Evolutionary conservation across 2,113 vertebrate species (phyloP), one percentile per base, ranked within the genome.

Genomic region (Zapus hudsonius): DNA sequence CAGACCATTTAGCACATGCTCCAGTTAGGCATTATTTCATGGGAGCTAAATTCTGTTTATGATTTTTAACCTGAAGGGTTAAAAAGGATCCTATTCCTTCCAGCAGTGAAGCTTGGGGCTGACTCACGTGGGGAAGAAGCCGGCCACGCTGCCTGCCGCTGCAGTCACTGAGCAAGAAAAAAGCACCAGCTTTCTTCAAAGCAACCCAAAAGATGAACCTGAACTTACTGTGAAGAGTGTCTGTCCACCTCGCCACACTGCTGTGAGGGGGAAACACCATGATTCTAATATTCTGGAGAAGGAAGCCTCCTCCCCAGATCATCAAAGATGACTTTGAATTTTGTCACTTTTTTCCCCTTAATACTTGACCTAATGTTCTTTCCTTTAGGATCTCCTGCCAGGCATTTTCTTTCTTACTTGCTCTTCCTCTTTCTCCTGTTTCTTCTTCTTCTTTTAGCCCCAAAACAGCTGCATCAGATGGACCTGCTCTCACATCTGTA

Each of bases 11-110:
- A 89, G 38, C 57, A 72, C 75, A 64, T 64, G 17, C 42, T 87
- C 42, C 13, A 36, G 38, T 81, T 82, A 81, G 15, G 5, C 23
- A 84, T 31, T 89, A 8, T 76, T 91, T 89, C 63, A 78, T 13
- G 1, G 16, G 55, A 85, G 90, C 31, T 90, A 66, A 96, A 79
- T 79, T 95, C 75, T 95, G 52, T 85, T 91, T 78, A 78, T 79
- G 64, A 91, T 85, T 70, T 52, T 89, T 87, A 84, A 89, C 33
- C 23, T 17, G 55, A 89, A 90, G 82, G n/a, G 63, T 76, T 85
- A 25, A 86, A 61, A 27, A 57, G 69, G 79, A 74, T 75, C 79
- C 42, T 74, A 20, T 84, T 92, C 86, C 89, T 95, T 52, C 36
- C 44, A 84, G 57, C 63, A 17, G 3, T 52, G n/a, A 52, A 81